A percentile compares a stretch with the other conserved stretches of the same genome.
These are phyloP conservation scores for Sisyra nigra DNA, from an alignment of 2,888 invertebrate genomes.

Conservation along the genomic window DNA sequence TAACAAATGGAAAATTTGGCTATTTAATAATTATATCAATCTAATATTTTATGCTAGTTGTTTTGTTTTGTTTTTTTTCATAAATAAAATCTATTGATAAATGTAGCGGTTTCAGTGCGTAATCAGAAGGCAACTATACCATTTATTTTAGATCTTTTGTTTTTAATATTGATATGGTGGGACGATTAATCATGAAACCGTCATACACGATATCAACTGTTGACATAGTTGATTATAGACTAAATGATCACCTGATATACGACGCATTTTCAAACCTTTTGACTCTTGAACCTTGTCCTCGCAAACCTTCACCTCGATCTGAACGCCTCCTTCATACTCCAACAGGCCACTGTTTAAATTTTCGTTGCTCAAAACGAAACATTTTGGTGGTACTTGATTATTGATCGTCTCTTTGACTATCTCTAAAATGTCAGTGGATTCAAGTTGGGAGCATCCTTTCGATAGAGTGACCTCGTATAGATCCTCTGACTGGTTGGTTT, in stretches of 20 bases:
- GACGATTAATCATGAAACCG: slow-evolving; percentile 34
- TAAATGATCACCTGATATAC: slow-evolving; percentile 76
- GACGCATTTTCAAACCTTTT: slow-evolving; percentile 68
- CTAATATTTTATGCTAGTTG: too few relatives aligned
- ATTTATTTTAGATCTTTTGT: too few relatives aligned
- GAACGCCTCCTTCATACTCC: slow-evolving; percentile 51
- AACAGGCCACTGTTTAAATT: slow-evolving; percentile 30
- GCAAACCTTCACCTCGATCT: slow-evolving; percentile 69
- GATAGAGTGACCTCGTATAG: slow-evolving; percentile 59
- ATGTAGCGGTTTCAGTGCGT: too few relatives aligned
- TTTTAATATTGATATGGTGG: too few relatives aligned
- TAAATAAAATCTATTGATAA: too few relatives aligned
- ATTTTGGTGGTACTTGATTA: slow-evolving; percentile 57
- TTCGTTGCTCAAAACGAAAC: slow-evolving; percentile 35
- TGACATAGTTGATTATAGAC: slow-evolving; percentile 80
- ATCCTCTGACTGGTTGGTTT: slow-evolving; percentile 15
- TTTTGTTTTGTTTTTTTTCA: too few relatives aligned
- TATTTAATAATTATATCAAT: too few relatives aligned
- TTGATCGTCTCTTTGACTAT: slow-evolving; percentile 66
- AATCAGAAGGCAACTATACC: too few relatives aligned
- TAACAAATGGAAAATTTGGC: too few relatives aligned
- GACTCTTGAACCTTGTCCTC: slow-evolving; percentile 49
- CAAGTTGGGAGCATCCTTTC: slow-evolving; percentile 62
- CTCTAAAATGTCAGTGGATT: slow-evolving; percentile 63
- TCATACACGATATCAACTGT: slow-evolving; percentile 73